Evolutionary conservation across 2,113 vertebrate genomes (phyloP).

Genomic region (Nothocercus julius): DNA sequence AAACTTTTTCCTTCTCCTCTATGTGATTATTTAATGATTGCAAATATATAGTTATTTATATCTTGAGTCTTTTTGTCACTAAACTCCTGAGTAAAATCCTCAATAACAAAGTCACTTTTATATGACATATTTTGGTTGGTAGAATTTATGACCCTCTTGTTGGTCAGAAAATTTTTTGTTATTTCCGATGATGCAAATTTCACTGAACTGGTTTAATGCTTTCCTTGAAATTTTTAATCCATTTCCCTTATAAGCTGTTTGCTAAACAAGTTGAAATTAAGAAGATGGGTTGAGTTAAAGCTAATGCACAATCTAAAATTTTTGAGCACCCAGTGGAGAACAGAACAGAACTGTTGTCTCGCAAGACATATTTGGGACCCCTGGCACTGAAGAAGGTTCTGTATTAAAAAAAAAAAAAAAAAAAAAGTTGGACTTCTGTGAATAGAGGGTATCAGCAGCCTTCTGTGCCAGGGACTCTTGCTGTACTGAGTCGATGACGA

Average conservation of each 20-base stretch:
- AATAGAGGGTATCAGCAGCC: slow-evolving; percentile 54
- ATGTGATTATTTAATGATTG: background rate
- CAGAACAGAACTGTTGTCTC: background rate
- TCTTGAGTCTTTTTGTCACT: background rate
- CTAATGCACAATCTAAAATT: background rate
- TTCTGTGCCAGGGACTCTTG: slow-evolving; percentile 26
- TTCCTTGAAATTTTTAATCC: background rate
- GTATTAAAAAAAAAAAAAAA: slow-evolving; percentile 47
- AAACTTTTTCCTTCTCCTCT: background rate
- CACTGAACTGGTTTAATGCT: background rate
- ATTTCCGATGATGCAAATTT: background rate
- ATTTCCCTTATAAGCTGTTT: background rate
- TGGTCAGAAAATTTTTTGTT: background rate
- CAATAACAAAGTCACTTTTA: background rate
- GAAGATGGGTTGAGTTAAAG: background rate
- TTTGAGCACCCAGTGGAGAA: background rate
- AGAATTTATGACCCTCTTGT: background rate
- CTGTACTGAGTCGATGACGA: slow-evolving; percentile 37
- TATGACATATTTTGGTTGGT: background rate
- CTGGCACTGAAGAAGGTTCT: slow-evolving; percentile 9
- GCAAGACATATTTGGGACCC: background rate
- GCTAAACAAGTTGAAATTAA: background rate
- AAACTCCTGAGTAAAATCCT: background rate
- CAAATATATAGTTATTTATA: background rate
- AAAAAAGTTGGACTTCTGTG: slow-evolving; percentile 39